These are phyloP conservation scores for Ceratina calcarata DNA, from an alignment of 1,140 invertebrate species.

Conservation along the genomic window DNA sequence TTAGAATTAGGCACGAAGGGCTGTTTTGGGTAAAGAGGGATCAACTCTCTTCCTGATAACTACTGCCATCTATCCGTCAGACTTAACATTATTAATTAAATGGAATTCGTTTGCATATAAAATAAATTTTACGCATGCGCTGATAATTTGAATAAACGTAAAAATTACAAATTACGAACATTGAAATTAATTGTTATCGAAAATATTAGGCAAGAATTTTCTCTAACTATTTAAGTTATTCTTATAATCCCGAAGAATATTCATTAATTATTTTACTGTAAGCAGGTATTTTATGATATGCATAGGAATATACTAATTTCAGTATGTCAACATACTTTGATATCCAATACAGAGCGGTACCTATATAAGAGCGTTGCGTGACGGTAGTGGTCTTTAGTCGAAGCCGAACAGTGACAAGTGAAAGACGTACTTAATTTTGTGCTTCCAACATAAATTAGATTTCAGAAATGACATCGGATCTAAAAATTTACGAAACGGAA, in stretches of 20 bases:
- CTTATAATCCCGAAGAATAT: background rate
- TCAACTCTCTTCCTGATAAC: background rate
- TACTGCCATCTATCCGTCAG: slow-evolving; percentile 31
- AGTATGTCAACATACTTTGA: background rate
- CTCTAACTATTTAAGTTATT: background rate
- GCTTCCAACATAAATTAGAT: slow-evolving; percentile 7
- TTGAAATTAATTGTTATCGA: background rate
- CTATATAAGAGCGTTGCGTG: slow-evolving; percentile 40
- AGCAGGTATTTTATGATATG: background rate
- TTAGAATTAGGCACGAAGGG: background rate
- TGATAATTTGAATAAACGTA: slow-evolving; percentile 24
- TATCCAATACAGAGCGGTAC: slow-evolving; percentile 8
- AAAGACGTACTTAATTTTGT: slow-evolving; percentile 28
- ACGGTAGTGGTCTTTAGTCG: slow-evolving; percentile 42
- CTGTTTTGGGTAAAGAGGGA: slow-evolving; percentile 1
- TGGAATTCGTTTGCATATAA: background rate
- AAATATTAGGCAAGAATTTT: background rate
- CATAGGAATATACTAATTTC: slow-evolving; percentile 22
- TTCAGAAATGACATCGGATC: background rate
- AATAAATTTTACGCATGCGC: slow-evolving; percentile 11
- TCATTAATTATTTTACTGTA: too few species aligned
- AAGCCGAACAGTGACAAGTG: slow-evolving; percentile 41
- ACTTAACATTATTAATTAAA: slow-evolving; percentile 25
- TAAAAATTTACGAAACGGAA: too few species aligned
- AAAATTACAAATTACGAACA: background rate